A percentile compares a stretch with the other conserved stretches of the same genome.
phyloP scores from a whole-genome alignment of 2,113 vertebrate genomes.

The Campylomormyrus tamandua region DNA sequence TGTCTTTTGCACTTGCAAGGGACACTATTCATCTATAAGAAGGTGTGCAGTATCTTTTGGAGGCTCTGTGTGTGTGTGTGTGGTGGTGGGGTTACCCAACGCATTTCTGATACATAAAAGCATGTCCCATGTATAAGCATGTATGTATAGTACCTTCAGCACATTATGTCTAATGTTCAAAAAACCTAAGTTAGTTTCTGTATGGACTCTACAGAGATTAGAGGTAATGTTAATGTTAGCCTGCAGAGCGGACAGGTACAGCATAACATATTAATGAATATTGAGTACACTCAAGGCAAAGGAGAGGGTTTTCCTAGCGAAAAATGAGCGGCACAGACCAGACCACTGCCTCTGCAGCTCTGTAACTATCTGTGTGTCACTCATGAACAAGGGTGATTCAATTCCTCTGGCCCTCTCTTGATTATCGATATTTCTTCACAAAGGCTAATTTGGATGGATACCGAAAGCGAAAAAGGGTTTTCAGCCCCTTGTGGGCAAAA shows the following conservation, averaged over 20 bases:
- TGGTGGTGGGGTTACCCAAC: not conserved
- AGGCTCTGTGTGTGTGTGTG: not conserved
- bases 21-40: not conserved
- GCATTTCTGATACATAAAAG: not conserved
- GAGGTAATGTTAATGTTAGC: not conserved
- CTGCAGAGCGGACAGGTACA: not conserved
- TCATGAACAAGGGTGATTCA: not conserved
- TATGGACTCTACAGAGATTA: not conserved
- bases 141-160: not conserved
- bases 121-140: too few relatives aligned
- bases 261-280: not conserved
- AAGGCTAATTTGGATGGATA: slow-evolving; percentile 25
- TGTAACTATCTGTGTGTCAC: not conserved
- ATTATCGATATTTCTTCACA: slow-evolving; percentile 32
- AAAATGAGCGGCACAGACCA: not conserved
- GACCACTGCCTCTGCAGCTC: not conserved
- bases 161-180: not conserved
- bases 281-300: not conserved
- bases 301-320: not conserved
- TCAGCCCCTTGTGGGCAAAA: not conserved
- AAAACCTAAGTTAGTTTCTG: not conserved
- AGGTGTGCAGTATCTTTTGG: not conserved
- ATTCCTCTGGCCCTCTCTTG: not conserved
- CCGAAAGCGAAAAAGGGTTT: slow-evolving; percentile 15
- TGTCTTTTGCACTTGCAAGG: not conserved